Evolutionary conservation across 2,888 invertebrate species (phyloP).

Genomic region (Cephus pulcher): DNA sequence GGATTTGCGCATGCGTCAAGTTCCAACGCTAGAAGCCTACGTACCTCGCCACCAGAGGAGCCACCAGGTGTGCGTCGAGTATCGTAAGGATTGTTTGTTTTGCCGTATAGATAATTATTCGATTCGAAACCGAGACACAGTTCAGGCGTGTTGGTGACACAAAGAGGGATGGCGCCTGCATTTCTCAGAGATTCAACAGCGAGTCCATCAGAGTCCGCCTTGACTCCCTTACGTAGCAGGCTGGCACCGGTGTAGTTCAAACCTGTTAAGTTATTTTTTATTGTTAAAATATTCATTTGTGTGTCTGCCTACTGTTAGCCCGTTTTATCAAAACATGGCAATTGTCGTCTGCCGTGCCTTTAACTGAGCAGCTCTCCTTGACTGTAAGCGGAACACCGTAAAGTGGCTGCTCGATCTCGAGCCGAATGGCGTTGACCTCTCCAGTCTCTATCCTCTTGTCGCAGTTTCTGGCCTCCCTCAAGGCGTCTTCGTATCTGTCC

Average conservation of each 20-base stretch:
- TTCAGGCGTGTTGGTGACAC: constrained; percentile 76
- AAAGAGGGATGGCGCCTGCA: constrained; percentile 73
- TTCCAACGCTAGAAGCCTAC: not conserved
- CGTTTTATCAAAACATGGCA: not conserved
- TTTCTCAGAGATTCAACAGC: constrained; percentile 67
- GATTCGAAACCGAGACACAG: constrained; percentile 73
- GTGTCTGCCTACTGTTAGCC: not conserved
- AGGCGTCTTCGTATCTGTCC: constrained; percentile 79
- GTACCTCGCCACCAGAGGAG: constrained; percentile 73
- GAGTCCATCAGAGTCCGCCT: constrained; percentile 69
- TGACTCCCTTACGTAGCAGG: constrained; percentile 49
- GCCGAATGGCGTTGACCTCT: constrained; percentile 70
- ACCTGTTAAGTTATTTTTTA: constrained; percentile 43
- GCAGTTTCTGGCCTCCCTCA: constrained; percentile 79
- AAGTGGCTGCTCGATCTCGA: constrained; percentile 78
- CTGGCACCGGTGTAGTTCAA: constrained; percentile 61
- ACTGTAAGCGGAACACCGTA: constrained; percentile 88
- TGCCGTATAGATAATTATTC: constrained; percentile 72
- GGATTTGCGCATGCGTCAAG: not conserved
- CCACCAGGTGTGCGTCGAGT: constrained; percentile 71
- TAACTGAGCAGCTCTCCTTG: constrained; percentile 84
- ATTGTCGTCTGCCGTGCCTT: constrained; percentile 69
- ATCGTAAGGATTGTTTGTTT: constrained; percentile 75
- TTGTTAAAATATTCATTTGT: not conserved
- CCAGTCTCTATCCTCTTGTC: constrained; percentile 76